Base-by-base conservation (phyloP, 2,797 vertebrate species). In the Selene dorsalis region DNA sequence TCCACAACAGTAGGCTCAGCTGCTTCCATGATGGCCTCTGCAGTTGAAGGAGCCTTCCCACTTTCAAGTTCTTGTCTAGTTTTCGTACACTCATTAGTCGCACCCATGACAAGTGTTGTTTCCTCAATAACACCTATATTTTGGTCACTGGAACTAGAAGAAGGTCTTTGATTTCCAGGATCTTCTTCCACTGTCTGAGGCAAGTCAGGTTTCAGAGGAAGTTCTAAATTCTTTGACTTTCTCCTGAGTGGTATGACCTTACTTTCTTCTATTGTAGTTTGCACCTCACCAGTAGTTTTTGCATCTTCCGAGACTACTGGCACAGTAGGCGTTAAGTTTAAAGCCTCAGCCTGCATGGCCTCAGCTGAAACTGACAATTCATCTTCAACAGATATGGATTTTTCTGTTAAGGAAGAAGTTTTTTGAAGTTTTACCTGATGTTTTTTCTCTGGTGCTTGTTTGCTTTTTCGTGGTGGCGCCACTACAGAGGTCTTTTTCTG, bases 401-500 rank as follows among this genome's bases (percentile, higher is more conserved):
- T 62, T 38, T 86, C 80, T 60, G 66, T 50, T 43, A 48, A 17
- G 20, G 67, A 39, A 45, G 47, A 26, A 2, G 2, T 76, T 66
- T 68, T 32, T 20, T 82, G 65, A 1, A 14, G 38, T 26, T 73
- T 39, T 59, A 8, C 41, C 57, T 75, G 20, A 9, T 11, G 4
- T 18, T 70, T 84, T 60, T 84, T 88, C 72, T 88, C 79, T 47
- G 70, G 2, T 9, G 82, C 83, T n/a, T 2, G 70, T 22, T 91
- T 92, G 60, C 12, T 86, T 77, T 89, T 93, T 13, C 87, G 58
- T 47, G 86, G 88, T 5, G 89, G 85, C 3, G 85, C 82, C 30
- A 88, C 69, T 1, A 88, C n/a, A 64, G 78, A 22, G 2, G 74
- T 71, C 72, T 79, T 72, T 50, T 28, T 77, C 43, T 87, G 68